Evolutionary conservation across 2,113 vertebrate genomes (phyloP).

Genomic region (Bos indicus): DNA sequence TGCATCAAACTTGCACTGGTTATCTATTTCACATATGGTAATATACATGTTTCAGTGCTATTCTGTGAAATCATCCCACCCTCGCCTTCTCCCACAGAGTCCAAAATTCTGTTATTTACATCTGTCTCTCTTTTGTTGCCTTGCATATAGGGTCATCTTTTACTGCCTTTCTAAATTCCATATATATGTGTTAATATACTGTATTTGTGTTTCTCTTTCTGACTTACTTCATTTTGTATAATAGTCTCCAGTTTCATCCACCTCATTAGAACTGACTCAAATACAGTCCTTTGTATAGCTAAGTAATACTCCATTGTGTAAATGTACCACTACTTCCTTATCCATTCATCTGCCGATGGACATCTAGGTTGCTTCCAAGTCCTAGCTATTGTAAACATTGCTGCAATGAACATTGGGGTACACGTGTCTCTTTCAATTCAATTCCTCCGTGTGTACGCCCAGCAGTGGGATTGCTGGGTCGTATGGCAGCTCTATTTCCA

Average conservation of each 20-base stretch:
- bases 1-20: neutral
- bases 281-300: neutral
- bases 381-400: neutral
- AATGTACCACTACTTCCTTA: neutral
- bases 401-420: neutral
- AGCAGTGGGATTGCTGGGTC: neutral
- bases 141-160: neutral
- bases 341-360: neutral
- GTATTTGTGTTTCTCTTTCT: neutral
- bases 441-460: accelerated
- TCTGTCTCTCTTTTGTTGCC: neutral
- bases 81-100: neutral
- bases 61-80: neutral
- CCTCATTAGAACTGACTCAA: neutral
- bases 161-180: neutral
- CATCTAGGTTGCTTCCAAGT: neutral
- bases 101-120: neutral
- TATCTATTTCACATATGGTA: neutral
- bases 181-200: neutral
- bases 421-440: neutral
- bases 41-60: neutral
- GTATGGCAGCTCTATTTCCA: neutral
- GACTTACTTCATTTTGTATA: neutral
- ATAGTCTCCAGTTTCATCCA: neutral
- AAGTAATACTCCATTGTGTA: neutral